phyloP scores from a whole-genome alignment of 2,113 vertebrate genomes.

The Anser brachyrhynchus region DNA sequence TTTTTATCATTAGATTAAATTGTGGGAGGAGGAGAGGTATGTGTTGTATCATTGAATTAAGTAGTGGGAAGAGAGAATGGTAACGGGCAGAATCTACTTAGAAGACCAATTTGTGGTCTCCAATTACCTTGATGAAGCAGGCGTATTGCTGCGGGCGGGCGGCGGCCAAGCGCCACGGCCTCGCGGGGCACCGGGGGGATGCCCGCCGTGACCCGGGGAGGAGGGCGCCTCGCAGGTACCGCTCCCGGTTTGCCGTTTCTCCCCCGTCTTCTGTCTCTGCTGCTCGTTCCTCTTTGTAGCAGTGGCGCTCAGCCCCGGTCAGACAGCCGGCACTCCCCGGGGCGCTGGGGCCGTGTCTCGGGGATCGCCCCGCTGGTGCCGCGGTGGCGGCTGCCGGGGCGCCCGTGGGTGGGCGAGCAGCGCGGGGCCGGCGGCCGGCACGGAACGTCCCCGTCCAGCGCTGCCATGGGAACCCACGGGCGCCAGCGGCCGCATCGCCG shows the following conservation, averaged over 20 bases:
- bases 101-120: slow-evolving; percentile 39
- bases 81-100: slow-evolving; percentile 42
- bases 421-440: neutral
- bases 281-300: neutral
- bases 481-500: neutral
- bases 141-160: neutral
- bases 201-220: neutral
- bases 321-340: neutral
- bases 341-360: too few species aligned
- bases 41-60: slow-evolving; percentile 65
- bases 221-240: neutral
- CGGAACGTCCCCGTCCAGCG: neutral
- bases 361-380: neutral
- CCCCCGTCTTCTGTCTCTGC: neutral
- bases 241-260: too few species aligned
- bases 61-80: slow-evolving; percentile 6
- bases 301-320: neutral
- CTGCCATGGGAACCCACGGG: neutral
- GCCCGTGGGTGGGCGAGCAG: neutral
- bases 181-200: too few species aligned
- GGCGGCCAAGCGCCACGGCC: neutral
- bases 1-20: slow-evolving; percentile 61
- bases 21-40: slow-evolving; percentile 50
- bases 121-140: slow-evolving; percentile 44
- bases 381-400: neutral